Evolutionary conservation across 2,888 invertebrate genomes (phyloP).

Genomic region (Heteromurus nitidus): DNA sequence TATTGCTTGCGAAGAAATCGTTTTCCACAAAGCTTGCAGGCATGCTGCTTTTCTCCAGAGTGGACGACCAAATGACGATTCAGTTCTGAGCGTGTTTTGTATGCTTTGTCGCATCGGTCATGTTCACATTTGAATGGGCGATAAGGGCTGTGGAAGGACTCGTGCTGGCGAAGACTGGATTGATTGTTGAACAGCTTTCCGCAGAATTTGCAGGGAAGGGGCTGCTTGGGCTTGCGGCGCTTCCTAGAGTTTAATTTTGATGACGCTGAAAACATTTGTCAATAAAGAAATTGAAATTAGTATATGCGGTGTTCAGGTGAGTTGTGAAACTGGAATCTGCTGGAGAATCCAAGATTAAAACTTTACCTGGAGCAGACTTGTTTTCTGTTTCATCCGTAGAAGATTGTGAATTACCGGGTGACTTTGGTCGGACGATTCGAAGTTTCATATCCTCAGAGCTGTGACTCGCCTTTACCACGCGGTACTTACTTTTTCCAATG

Average conservation of each 20-base stretch:
- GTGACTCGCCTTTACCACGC: not conserved
- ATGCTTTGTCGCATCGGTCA: slow-evolving; percentile 48
- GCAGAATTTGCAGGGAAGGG: slow-evolving; percentile 46
- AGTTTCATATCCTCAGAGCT: not conserved
- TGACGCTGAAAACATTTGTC: not conserved
- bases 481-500: not conserved
- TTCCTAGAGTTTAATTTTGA: slow-evolving; percentile 28
- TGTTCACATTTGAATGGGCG: slow-evolving; percentile 54
- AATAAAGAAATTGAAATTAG: not conserved
- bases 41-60: slow-evolving; percentile 51
- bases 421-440: too few species aligned
- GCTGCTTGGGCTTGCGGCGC: slow-evolving; percentile 40
- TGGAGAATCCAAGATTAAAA: too few species aligned
- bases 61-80: slow-evolving; percentile 56
- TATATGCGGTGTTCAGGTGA: too few species aligned
- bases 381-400: too few species aligned
- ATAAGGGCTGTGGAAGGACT: slow-evolving; percentile 48
- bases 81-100: slow-evolving; percentile 51
- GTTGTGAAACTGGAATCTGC: too few species aligned
- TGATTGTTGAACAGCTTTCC: slow-evolving; percentile 53
- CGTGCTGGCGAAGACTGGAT: slow-evolving; percentile 53
- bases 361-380: too few species aligned
- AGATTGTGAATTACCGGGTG: too few species aligned
- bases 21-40: slow-evolving; percentile 50
- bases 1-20: slow-evolving; percentile 55